Conservation (phyloP, 2,113 vertebrate genomes). For the Chloebia gouldiae region DNA sequence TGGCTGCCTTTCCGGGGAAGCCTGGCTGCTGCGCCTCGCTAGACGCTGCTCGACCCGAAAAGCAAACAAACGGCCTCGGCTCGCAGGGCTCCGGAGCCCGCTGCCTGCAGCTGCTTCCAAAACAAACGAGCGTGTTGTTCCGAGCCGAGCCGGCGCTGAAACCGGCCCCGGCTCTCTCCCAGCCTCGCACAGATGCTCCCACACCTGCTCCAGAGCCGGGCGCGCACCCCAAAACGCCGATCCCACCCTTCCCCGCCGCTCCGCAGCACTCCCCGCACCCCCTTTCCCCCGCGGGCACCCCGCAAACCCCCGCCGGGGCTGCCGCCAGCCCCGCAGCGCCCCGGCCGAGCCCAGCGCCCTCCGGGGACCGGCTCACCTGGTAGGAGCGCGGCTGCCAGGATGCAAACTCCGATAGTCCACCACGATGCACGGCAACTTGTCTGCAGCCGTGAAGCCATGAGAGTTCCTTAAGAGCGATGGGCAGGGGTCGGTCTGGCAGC, state of each 20-base stretch:
- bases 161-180: background rate
- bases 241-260: background rate
- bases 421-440: constrained; percentile 67
- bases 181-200: constrained; percentile 18
- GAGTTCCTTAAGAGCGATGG: constrained; percentile 55
- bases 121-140: constrained; percentile 39
- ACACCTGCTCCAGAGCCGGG: background rate
- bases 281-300: background rate
- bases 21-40: constrained; percentile 38
- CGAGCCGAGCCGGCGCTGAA: background rate
- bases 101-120: constrained; percentile 42
- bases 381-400: constrained; percentile 64
- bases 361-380: constrained; percentile 68
- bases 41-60: constrained; percentile 31
- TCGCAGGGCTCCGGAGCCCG: constrained; percentile 12
- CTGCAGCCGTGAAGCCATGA: constrained; percentile 73
- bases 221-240: background rate
- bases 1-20: constrained; percentile 6
- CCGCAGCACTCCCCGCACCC: background rate
- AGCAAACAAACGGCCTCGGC: constrained; percentile 55
- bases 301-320: background rate
- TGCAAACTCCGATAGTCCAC: constrained; percentile 73
- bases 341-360: background rate
- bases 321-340: background rate
- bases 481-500: constrained; percentile 47